phyloP scores from a whole-genome alignment of 2,797 vertebrate species.

The Manis javanica region DNA sequence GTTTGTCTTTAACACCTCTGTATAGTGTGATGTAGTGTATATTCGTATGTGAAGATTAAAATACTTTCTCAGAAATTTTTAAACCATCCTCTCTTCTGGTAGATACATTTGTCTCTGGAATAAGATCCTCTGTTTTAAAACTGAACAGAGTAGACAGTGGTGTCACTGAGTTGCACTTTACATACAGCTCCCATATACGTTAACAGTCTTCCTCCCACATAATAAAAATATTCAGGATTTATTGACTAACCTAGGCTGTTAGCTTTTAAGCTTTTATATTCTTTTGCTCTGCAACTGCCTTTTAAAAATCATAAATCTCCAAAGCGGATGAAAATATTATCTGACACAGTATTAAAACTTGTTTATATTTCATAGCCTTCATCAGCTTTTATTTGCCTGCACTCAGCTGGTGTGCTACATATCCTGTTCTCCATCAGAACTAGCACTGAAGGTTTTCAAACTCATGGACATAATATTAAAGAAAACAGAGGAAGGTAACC shows the following conservation, averaged over 20 bases:
- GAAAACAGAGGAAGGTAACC: conserved; percentile 53
- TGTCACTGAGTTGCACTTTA: not conserved
- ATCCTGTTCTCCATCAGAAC: conserved; percentile 21
- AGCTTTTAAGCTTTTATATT: conserved; percentile 67
- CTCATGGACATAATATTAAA: conserved; percentile 42
- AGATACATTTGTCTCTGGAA: not conserved
- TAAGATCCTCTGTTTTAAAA: not conserved
- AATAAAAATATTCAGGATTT: conserved; percentile 72
- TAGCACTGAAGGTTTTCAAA: conserved; percentile 50
- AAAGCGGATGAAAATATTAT: not conserved
- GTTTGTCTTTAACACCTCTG: not conserved
- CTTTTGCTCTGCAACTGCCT: not conserved
- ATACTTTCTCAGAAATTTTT: not conserved
- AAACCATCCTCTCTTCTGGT: not conserved
- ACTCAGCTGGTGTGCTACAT: not conserved
- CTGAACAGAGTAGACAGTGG: not conserved
- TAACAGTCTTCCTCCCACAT: conserved; percentile 27
- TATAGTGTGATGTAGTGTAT: not conserved
- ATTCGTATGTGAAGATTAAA: not conserved
- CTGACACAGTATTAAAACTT: conserved; percentile 20
- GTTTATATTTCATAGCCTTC: conserved; percentile 62
- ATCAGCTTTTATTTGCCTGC: conserved; percentile 51
- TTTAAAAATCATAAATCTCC: conserved; percentile 59
- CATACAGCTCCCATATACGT: not conserved
- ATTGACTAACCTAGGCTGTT: conserved; percentile 21